Base-by-base conservation (phyloP, 2,797 vertebrate species). In the Microchirus variegatus region DNA sequence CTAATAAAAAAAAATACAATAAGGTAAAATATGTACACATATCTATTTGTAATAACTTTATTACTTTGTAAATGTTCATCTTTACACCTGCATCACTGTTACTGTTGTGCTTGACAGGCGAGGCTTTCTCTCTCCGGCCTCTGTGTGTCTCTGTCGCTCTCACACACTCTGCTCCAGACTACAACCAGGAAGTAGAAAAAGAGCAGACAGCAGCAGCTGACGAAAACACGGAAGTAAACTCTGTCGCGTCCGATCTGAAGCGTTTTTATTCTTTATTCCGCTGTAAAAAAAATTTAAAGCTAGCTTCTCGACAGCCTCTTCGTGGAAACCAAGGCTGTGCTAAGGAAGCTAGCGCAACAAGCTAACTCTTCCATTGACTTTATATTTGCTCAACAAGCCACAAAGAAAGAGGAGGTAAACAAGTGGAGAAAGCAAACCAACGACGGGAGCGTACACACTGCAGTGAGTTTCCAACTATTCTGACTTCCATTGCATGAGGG, bases 161-260 rank as follows among this genome's bases (percentile, higher is more conserved):
- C 58, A 56, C 36, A 35, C 70, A 43, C 69, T 35, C 22, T 1
- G 41, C 41, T 42, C 6, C 31, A 65, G 55, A 53, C 64, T 46
- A 18, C 60, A 64, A 70, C 52, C 80, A 84, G 83, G 89, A 90
- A 90, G 82, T 83, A 58, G 66, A 60, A 75, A 48, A 48, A 54
- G 57, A 62, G 13, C 17, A 47, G 31, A 47, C n/a, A 65, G 67
- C n/a, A 65, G 67, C 53, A 65, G 71, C 75, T 31, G 55, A 77
- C 58, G 48, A 80, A 80, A 92, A 92, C 35, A 85, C 80, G 91
- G 91, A 93, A 92, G 91, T 90, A 70, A 87, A 77, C 44, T 53
- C 38, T 35, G 59, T 67, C 47, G 61, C 22, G 8, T 26, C 44
- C 18, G 43, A 69, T 44, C 47, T 31, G 40, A 12, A 72, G 52